phyloP scores from a whole-genome alignment of 2,797 vertebrate species.

The Euphonia xanthogaster region DNA sequence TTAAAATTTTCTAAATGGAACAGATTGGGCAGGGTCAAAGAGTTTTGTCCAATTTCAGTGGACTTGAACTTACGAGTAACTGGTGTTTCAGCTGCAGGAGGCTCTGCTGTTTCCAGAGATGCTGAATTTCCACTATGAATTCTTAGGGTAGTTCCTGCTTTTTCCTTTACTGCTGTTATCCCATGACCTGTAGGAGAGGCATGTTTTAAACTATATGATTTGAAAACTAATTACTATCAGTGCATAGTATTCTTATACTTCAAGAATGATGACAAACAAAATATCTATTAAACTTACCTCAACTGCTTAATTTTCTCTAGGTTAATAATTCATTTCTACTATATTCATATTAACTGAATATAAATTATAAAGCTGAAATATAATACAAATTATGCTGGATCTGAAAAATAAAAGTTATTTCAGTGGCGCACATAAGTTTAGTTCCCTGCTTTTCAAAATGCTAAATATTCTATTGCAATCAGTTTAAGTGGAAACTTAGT shows the following conservation, averaged over 20 bases:
- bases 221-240: background rate
- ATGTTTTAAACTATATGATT: background rate
- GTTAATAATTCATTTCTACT: background rate
- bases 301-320: background rate
- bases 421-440: background rate
- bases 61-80: constrained; percentile 17
- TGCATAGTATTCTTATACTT: background rate
- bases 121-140: constrained; percentile 68
- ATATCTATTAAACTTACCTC: background rate
- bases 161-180: constrained; percentile 90
- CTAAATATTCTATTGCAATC: background rate
- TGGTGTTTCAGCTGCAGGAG: background rate
- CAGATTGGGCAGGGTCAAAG: background rate
- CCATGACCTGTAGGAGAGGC: constrained; percentile 82
- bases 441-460: background rate
- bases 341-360: background rate
- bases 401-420: background rate
- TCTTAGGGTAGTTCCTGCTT: constrained; percentile 80
- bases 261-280: background rate
- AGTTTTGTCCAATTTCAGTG: background rate
- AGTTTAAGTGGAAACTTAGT: background rate
- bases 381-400: background rate
- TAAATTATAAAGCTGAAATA: background rate
- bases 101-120: constrained; percentile 39
- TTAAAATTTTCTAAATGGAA: background rate